These are phyloP conservation scores for Brachionus koreanus DNA, from an alignment of 1,140 invertebrate species.

Conservation along the genomic window DNA sequence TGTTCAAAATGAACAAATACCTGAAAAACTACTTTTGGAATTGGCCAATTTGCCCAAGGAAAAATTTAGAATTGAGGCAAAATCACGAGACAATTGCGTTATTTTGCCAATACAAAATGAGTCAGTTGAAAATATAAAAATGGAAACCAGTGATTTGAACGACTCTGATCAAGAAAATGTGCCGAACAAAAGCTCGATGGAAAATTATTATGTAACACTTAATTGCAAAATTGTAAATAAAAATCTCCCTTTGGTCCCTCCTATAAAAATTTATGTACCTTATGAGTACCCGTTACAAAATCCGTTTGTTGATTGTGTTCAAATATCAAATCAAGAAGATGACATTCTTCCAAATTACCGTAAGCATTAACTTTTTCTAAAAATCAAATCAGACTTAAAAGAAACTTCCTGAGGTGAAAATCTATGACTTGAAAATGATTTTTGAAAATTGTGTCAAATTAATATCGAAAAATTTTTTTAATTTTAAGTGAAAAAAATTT, in stretches of 20 bases:
- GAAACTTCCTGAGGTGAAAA: too few species aligned
- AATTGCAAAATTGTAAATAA: neutral
- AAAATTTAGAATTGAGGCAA: conserved; percentile 5
- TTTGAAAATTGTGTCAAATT: too few species aligned
- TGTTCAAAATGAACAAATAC: neutral
- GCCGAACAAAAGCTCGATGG: neutral
- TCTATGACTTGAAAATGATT: too few species aligned
- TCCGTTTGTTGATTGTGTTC: conserved; percentile 11
- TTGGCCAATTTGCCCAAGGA: neutral
- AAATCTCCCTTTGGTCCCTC: neutral
- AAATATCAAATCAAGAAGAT: conserved; percentile 1
- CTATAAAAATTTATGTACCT: conserved; percentile 10
- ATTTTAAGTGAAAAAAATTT: too few species aligned
- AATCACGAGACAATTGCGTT: neutral
- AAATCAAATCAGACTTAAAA: too few species aligned
- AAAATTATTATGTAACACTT: conserved; percentile 36
- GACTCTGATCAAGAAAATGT: neutral
- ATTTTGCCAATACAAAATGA: neutral
- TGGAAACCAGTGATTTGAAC: neutral
- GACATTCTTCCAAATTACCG: conserved; percentile 15
- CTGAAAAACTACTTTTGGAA: neutral
- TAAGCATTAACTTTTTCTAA: neutral
- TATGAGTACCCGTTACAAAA: conserved; percentile 7
- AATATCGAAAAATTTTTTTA: too few species aligned
- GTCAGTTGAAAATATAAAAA: neutral